These are phyloP conservation scores for Turnix velox DNA, from an alignment of 2,113 vertebrate genomes.

Conservation along the genomic window DNA sequence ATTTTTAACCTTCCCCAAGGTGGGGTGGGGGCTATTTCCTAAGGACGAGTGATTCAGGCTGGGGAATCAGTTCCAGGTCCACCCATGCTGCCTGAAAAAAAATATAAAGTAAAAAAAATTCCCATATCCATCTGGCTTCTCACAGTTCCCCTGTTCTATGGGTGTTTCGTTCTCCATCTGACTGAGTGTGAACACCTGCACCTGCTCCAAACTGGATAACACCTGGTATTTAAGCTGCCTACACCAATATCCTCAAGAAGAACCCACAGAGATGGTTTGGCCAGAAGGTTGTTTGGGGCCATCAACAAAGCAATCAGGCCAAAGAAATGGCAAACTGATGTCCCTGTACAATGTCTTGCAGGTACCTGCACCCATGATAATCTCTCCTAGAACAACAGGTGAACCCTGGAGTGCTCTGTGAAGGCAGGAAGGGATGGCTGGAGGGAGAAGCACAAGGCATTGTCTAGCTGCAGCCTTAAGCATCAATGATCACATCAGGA, in stretches of 20 bases:
- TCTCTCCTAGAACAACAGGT: rapidly evolving
- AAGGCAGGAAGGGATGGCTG: not conserved
- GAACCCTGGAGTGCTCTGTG: not conserved
- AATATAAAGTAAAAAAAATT: not conserved
- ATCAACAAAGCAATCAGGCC: not conserved
- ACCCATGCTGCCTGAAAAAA: not conserved
- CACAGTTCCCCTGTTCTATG: not conserved
- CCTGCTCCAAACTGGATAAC: not conserved
- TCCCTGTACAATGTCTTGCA: not conserved
- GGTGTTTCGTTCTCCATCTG: not conserved
- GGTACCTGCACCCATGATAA: rapidly evolving
- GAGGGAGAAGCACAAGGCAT: not conserved
- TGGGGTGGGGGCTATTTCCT: not conserved
- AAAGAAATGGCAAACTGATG: not conserved
- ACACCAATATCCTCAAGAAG: not conserved
- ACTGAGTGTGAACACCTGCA: rapidly evolving
- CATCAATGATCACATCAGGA: not conserved
- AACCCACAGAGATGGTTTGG: not conserved
- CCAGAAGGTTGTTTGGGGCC: not conserved
- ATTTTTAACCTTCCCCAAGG: not conserved
- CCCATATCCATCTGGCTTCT: not conserved
- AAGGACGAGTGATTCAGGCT: not conserved
- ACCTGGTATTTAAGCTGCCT: not conserved
- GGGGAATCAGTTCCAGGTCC: not conserved
- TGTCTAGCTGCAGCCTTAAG: not conserved